Percentiles rank a stretch among this genome's conserved stretches.
These are phyloP conservation scores for Catocala nupta DNA, from an alignment of 2,888 invertebrate genomes.

Conservation along the genomic window DNA sequence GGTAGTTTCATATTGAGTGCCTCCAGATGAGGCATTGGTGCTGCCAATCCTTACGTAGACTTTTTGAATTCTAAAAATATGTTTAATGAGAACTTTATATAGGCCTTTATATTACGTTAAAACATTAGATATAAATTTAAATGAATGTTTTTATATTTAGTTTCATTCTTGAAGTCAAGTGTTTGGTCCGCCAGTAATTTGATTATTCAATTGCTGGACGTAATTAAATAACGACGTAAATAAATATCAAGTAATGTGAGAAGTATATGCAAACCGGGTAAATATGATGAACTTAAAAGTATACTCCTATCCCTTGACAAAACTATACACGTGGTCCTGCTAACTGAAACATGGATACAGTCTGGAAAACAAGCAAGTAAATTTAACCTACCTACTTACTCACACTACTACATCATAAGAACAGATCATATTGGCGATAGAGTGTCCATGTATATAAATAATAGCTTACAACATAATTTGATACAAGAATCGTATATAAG, in stretches of 20 bases:
- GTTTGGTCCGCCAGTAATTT: too few species aligned
- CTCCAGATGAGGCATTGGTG: constrained; percentile 45
- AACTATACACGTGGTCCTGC: constrained; percentile 27
- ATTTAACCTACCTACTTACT: constrained; percentile 28
- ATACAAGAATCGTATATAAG: constrained; percentile 17
- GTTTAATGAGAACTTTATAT: too few species aligned
- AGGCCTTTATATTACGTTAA: too few species aligned
- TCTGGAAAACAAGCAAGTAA: constrained; percentile 23
- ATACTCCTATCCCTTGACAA: constrained; percentile 26
- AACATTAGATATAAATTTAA: too few species aligned
- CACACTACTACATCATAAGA: constrained; percentile 42
- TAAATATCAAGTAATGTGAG: too few species aligned
- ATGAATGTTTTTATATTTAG: too few species aligned
- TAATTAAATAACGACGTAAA: too few species aligned
- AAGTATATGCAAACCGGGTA: constrained; percentile 39
- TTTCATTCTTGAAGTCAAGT: too few species aligned
- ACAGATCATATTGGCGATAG: constrained; percentile 42
- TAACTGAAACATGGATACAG: constrained; percentile 45
- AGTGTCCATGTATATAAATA: too few species aligned
- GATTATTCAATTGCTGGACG: too few species aligned
- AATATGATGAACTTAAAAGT: constrained; percentile 41
- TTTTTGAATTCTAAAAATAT: constrained; percentile 52
- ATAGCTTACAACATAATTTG: too few species aligned
- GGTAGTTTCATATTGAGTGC: constrained; percentile 28
- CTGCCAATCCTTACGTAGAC: constrained; percentile 70